Conservation (phyloP, 2,888 invertebrate genomes). For the Microplitis manilae region DNA sequence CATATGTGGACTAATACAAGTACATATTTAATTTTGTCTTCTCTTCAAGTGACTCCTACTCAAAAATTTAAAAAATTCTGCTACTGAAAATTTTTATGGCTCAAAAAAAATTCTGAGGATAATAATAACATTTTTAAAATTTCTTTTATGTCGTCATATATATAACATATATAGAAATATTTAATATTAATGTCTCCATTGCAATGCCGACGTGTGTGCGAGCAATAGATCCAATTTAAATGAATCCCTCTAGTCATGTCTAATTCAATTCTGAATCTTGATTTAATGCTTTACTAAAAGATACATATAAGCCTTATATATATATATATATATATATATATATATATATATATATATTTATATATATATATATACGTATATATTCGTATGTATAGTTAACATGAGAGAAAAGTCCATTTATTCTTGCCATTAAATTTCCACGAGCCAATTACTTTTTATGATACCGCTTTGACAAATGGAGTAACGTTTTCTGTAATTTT, state of each 20-base stretch:
- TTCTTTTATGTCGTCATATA: too few relatives aligned
- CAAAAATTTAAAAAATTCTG: too few relatives aligned
- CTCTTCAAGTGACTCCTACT: too few relatives aligned
- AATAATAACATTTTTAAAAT: too few relatives aligned
- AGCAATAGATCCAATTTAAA: conserved; percentile 48
- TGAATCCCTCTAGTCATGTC: conserved; percentile 27
- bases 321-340: background rate
- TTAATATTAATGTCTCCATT: conserved; percentile 64
- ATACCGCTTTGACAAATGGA: background rate
- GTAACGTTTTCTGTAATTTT: conserved; percentile 2
- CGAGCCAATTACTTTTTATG: conserved; percentile 35
- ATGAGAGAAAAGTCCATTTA: conserved; percentile 33
- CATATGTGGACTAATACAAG: too few relatives aligned
- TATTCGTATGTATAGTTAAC: conserved; percentile 6
- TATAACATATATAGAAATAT: conserved; percentile 52
- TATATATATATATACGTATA: background rate
- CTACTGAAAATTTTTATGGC: too few relatives aligned
- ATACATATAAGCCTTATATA: background rate
- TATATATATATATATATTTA: too few relatives aligned
- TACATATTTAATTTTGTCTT: too few relatives aligned
- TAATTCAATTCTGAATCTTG: conserved; percentile 27
- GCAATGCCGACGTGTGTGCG: conserved; percentile 54
- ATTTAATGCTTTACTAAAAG: conserved; percentile 30
- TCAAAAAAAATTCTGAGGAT: too few relatives aligned
- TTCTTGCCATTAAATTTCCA: conserved; percentile 37